phyloP scores from a whole-genome alignment of 2,888 invertebrate genomes.

The Bellardia bayeri region DNA sequence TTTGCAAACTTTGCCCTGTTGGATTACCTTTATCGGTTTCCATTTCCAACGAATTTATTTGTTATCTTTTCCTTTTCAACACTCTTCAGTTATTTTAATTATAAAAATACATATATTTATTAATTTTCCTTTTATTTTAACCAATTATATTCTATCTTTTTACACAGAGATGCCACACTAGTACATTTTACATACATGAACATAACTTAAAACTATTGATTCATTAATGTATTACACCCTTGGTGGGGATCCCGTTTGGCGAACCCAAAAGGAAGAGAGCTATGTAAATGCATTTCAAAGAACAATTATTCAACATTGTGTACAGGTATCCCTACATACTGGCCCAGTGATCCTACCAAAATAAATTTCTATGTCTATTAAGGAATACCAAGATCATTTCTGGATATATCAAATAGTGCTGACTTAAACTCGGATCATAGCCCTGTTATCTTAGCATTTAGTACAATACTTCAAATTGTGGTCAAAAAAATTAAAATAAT shows the following conservation, averaged over 20 bases:
- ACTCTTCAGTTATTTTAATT: no score
- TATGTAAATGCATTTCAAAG: slow-evolving; percentile 44
- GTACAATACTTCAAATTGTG: background rate
- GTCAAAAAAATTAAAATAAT: slow-evolving; percentile 4
- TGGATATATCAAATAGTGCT: slow-evolving; percentile 22
- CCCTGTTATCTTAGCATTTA: slow-evolving; percentile 15
- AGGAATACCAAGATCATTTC: slow-evolving; percentile 8
- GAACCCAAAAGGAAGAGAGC: slow-evolving; percentile 57
- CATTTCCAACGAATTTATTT: no score
- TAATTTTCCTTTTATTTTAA: no score
- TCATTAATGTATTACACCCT: no score
- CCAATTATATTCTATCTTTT: no score
- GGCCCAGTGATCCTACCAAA: slow-evolving; percentile 25
- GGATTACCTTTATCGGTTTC: no score
- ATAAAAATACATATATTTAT: no score
- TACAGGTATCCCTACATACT: slow-evolving; percentile 46
- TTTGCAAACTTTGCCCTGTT: no score
- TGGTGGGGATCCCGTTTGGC: slow-evolving; percentile 62
- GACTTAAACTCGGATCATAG: slow-evolving; percentile 25
- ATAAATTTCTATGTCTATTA: slow-evolving; percentile 23
- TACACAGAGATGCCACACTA: no score
- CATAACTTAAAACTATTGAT: no score
- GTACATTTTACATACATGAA: no score
- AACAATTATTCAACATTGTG: slow-evolving; percentile 25
- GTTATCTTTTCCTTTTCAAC: no score